Conservation (phyloP, 2,113 vertebrate species). For the Mormyrus lacerda region DNA sequence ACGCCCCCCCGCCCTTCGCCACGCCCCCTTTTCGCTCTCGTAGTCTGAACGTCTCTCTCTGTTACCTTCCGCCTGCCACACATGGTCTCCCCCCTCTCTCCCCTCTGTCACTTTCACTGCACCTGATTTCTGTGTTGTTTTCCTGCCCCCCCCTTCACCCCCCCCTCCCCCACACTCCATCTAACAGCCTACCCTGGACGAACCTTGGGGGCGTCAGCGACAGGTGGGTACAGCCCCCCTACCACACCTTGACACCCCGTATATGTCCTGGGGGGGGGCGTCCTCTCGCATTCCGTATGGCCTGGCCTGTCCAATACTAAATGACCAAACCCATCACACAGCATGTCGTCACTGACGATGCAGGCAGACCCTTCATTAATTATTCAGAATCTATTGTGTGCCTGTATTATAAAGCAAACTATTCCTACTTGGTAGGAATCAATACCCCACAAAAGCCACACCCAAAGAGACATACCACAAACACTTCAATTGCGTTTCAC, state of each 20-base stretch:
- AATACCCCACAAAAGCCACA: conserved; percentile 73
- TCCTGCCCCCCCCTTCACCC: conserved; percentile 41
- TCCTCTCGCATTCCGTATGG: background rate
- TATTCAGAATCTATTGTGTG: background rate
- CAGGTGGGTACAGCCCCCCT: conserved; percentile 74
- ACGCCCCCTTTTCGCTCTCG: background rate
- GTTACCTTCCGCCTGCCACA: conserved; percentile 22
- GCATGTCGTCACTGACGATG: background rate
- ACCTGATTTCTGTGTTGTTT: conserved; percentile 45
- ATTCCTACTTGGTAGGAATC: conserved; percentile 45
- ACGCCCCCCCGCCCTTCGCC: background rate
- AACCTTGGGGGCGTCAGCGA: conserved; percentile 78
- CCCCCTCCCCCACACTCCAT: conserved; percentile 44
- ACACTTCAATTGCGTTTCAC: background rate
- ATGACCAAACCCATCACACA: background rate
- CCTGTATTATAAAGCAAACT: background rate
- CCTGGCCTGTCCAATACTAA: background rate
- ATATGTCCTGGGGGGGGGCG: background rate
- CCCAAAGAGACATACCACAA: conserved; percentile 45
- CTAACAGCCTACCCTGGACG: conserved; percentile 89
- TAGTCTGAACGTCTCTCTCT: conserved; percentile 27
- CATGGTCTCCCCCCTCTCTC: background rate
- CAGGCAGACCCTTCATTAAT: background rate
- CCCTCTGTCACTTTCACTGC: conserved; percentile 32
- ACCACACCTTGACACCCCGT: background rate